Evolutionary conservation across 1,140 invertebrate species (phyloP), one percentile per base, ranked within the genome.

Genomic region (Aphelenchoides fujianensis): DNA sequence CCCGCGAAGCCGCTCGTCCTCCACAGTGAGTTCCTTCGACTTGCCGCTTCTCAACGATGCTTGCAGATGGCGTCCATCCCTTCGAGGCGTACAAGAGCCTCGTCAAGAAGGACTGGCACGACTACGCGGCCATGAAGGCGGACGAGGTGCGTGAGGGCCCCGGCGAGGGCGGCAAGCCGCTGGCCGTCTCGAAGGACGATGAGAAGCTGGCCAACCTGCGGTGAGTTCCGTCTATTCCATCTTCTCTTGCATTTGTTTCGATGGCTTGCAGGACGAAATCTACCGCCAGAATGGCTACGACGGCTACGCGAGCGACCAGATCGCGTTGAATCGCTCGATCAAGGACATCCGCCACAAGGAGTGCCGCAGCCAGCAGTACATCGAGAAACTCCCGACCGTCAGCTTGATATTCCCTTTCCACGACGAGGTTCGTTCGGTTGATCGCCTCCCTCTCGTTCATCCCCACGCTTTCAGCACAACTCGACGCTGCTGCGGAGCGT

Each of bases 401-500:
- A 87, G 91, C 84, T 89, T 97, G 16, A 89, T 97, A 61, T 90
- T 97, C 32, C 94, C 94, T 52, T 97, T 95, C 85, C 92, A 94
- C 66, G 73, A 84, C 70, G 81, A 83, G 69, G 80, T 81, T 30
- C 28, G 36, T 16, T 7, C 37, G 2, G 16, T 16, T 34, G 16
- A 71, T 16, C 12, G 28, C 19, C 19, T 35, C 9, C 9, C 35
- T 64, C n/a, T n/a, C n/a, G n/a, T n/a, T n/a, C 16, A 66, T 32
- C 12, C 27, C 70, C 77, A 19, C n/a, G n/a, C n/a, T n/a, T n/a
- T n/a, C 70, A 79, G 79, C 78, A 80, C 64, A 79, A 79, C 36
- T 81, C 78, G 1, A 80, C 78, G 19, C 67, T 72, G 53, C 85
- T 93, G 95, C 83, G 94, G 95, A 67, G 64, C 85, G 91, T 89